A percentile compares a stretch with the other conserved stretches of the same genome.
Evolutionary conservation across 2,888 invertebrate genomes (phyloP).

Genomic region (Acronicta aceris): DNA sequence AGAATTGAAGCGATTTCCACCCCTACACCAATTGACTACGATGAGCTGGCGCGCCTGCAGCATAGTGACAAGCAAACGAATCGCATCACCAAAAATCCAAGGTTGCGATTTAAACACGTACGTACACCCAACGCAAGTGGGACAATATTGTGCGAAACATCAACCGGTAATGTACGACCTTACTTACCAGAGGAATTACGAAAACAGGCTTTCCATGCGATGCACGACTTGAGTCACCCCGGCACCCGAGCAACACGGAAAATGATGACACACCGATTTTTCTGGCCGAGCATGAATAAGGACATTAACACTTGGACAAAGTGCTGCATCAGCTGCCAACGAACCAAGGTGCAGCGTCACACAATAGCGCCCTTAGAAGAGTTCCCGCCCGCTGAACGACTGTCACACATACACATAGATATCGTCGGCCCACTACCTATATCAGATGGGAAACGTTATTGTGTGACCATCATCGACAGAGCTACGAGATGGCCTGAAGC

Average conservation of each 20-base stretch:
- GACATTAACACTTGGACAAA: background rate
- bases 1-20: slow-evolving; percentile 1
- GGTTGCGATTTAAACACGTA: background rate
- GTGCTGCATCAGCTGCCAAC: slow-evolving; percentile 1
- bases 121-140: background rate
- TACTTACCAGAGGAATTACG: background rate
- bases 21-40: slow-evolving; percentile 5
- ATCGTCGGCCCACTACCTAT: slow-evolving; percentile 1
- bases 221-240: slow-evolving; percentile 1
- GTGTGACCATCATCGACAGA: background rate
- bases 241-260: slow-evolving; percentile 1
- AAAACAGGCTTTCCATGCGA: background rate
- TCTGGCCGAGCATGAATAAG: background rate
- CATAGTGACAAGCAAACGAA: background rate
- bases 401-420: slow-evolving; percentile 1
- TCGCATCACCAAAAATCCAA: background rate
- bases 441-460: slow-evolving; percentile 3
- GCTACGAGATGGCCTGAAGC: slow-evolving; percentile 1
- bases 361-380: background rate
- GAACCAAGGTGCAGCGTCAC: background rate
- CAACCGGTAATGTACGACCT: background rate
- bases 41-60: slow-evolving; percentile 1
- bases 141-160: background rate
- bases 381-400: background rate
- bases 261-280: background rate